Percentiles rank a stretch among this genome's conserved stretches.
Conservation (phyloP, 2,888 invertebrate genomes). For the Archips crataeganus region DNA sequence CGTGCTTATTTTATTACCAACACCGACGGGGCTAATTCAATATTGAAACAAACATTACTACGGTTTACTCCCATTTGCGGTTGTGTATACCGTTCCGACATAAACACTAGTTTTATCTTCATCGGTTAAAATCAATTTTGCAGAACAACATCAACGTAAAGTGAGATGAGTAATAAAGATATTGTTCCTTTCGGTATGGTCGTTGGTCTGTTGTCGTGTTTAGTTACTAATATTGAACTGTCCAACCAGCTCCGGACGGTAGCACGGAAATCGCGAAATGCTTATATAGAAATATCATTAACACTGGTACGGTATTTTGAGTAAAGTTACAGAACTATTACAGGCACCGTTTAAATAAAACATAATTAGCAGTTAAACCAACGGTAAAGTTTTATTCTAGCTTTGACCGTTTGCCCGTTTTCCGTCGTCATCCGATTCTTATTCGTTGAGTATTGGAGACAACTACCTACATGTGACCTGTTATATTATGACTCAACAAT, state of each 20-base stretch:
- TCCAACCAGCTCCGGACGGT: conserved; percentile 10
- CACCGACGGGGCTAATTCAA: conserved; percentile 64
- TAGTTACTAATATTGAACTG: conserved; percentile 19
- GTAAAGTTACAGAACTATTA: not conserved
- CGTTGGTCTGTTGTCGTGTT: conserved; percentile 66
- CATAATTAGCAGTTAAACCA: not conserved
- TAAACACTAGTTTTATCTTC: conserved; percentile 72
- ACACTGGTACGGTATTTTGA: conserved; percentile 45
- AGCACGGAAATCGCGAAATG: conserved; percentile 33
- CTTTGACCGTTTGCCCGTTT: not conserved
- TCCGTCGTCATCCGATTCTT: not conserved
- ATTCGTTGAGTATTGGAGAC: not conserved
- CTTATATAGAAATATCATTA: conserved; percentile 51
- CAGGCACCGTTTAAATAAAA: not conserved
- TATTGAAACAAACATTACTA: conserved; percentile 73
- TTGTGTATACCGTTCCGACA: conserved; percentile 70
- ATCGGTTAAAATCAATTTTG: conserved; percentile 73
- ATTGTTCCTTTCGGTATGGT: conserved; percentile 65
- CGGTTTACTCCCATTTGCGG: conserved; percentile 59
- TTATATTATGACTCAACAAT: conserved; percentile 11
- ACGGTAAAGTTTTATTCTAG: not conserved
- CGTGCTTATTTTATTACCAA: conserved; percentile 59
- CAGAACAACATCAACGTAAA: conserved; percentile 70
- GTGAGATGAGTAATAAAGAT: conserved; percentile 75
- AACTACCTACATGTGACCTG: conserved; percentile 3